phyloP scores from a whole-genome alignment of 2,888 invertebrate species.

The Ceratothoa steindachneri region DNA sequence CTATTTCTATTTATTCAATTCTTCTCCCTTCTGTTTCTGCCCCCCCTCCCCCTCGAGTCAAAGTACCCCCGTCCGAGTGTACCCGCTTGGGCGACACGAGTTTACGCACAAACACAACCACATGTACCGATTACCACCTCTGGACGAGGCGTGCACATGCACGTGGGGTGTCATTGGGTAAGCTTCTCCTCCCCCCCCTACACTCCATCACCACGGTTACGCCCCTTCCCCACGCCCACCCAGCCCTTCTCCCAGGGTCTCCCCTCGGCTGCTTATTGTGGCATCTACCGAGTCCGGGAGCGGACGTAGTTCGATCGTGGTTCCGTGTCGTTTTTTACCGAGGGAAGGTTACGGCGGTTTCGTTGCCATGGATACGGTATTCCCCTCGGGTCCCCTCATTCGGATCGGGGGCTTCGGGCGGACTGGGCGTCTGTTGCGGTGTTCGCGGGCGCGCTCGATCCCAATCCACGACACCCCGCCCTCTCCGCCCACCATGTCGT shows the following conservation, averaged over 20 bases:
- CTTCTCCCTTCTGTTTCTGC: neutral
- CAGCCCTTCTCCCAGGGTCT: neutral
- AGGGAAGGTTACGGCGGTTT: too few species aligned
- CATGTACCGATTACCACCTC: too few species aligned
- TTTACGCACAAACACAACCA: too few species aligned
- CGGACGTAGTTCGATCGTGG: neutral
- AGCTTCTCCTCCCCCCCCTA: constrained; percentile 5
- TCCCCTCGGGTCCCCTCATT: neutral
- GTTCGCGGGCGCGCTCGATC: neutral
- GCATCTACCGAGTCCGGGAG: neutral
- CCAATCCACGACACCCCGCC: neutral
- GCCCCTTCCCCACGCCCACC: neutral
- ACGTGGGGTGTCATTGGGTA: too few species aligned
- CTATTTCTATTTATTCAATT: neutral
- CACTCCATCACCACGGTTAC: neutral
- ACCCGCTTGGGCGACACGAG: too few species aligned
- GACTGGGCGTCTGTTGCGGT: neutral
- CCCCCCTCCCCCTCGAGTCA: neutral
- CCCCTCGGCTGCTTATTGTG: neutral
- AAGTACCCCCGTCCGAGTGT: too few species aligned
- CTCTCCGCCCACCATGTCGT: constrained; percentile 32
- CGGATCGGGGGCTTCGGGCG: neutral
- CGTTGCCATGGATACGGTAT: neutral
- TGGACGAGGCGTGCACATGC: too few species aligned
- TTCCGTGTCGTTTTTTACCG: neutral